Evolutionary conservation across 2,888 invertebrate species (phyloP), one percentile per base, ranked within the genome.

Genomic region (Dolichopus griseipennis): DNA sequence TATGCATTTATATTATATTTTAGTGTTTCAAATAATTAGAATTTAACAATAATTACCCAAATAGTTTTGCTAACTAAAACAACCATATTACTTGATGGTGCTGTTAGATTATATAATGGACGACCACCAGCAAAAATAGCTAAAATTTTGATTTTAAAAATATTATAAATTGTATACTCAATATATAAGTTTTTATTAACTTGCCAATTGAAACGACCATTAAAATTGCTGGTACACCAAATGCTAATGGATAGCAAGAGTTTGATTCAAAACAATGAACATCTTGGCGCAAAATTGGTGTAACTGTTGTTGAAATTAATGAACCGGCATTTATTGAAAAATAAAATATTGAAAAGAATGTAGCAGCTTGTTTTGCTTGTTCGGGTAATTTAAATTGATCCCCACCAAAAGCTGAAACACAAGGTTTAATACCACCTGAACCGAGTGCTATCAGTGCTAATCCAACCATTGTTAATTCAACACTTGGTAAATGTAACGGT

Each of bases 351-450:
- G 90, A 91, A 78, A 92, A 92, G 81, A 90, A 93, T 37, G 85
- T 81, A 0, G 86, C 84, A 64, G 90, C 81, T 75, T 89, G 86
- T 71, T 84, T 83, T 20, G 86, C 84, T 81, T 91, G 88, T 65
- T 85, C 82, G 0, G 87, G 87, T 63, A 87, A 75, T 20, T 82
- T 79, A 75, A 91, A 90, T 78, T 92, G 92, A 78, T 93, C 92
- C 0, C 91, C 92, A 4, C 92, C 92, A 77, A 92, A 92, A 0
- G 92, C 88, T 0, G 90, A 84, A 1, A 92, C 91, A 77, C 92
- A 92, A 0, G 92, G 91, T 73, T 92, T 93, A 71, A 93, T 92
- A 5, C 92, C 92, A 0, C 92, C 92, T 0, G 91, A 90, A 2
- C 92, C 91, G 5, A 90, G 72, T 0, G 90, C 90, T 69, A 92